phyloP scores from a whole-genome alignment of 1,140 invertebrate species.

The Polypedilum pembai region DNA sequence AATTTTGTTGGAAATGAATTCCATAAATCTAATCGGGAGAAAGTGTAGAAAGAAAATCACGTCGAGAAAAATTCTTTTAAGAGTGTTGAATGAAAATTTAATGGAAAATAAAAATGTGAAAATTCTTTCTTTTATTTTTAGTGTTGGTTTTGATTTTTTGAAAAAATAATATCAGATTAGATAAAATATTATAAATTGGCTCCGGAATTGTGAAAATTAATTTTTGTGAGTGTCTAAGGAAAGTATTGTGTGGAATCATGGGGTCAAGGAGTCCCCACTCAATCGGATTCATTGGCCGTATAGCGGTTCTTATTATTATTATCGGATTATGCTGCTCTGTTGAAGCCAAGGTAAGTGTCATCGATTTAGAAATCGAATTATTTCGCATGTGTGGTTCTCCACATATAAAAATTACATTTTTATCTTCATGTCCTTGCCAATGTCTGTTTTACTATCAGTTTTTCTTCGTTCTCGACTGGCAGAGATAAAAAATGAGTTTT shows the following conservation, averaged over 20 bases:
- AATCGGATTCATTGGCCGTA: neutral
- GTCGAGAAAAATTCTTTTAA: too few species aligned
- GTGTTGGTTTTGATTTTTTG: neutral
- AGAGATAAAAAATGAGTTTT: neutral
- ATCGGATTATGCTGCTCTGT: constrained; percentile 3
- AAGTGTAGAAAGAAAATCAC: too few species aligned
- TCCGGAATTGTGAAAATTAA: neutral
- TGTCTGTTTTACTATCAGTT: neutral
- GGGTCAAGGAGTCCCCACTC: neutral
- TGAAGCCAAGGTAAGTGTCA: neutral
- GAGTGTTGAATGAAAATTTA: neutral
- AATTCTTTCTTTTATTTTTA: neutral
- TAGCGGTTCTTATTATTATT: neutral
- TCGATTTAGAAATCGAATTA: neutral
- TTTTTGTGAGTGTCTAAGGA: neutral
- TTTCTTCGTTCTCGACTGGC: neutral
- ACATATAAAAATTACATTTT: neutral
- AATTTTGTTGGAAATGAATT: too few species aligned
- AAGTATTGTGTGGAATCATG: neutral
- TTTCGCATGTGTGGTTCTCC: neutral
- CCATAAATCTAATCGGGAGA: too few species aligned
- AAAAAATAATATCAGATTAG: neutral
- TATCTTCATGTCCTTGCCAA: neutral
- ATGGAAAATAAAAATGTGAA: constrained; percentile 1
- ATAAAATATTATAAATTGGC: neutral